Base-by-base conservation (phyloP, 2,113 vertebrate genomes). In the Scortum barcoo region DNA sequence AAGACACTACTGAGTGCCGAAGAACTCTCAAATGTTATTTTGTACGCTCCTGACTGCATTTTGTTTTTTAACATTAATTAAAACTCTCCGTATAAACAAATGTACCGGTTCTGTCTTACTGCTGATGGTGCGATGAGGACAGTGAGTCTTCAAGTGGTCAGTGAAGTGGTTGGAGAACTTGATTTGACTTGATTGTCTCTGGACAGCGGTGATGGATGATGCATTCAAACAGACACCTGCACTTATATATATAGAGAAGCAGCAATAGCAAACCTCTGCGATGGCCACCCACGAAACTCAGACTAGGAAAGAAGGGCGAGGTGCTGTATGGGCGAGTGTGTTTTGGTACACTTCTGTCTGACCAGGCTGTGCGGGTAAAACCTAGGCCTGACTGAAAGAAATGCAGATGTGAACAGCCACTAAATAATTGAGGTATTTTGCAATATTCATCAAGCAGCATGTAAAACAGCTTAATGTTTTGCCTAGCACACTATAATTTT, bases 11-110 rank as follows among this genome's bases (percentile, higher is more conserved):
- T 0, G n/a, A 77, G 53, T 22, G 10, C 60, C 62, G 17, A 38
- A 74, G n/a, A 69, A 56, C n/a, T 54, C 78, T 71, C 40, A 61
- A 33, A 53, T 6, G 17, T 57, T 76, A 42, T 87, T 90, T 86
- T 83, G 51, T 84, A 72, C 69, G 53, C 67, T 83, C 76, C 58
- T 68, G 75, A 74, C 72, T 86, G 86, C 65, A 85, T 88, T 88
- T 80, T 79, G 74, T 90, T 82, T 74, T 86, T 87, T 92, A 89
- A 90, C 79, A 76, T 63, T 84, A 70, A 93, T 89, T 92, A 94
- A 93, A 94, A 57, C 17, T 70, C 26, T 80, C 53, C 86, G 12
- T 88, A 24, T 70, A 78, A 78, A 83, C 53, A 80, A 48, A 63
- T 22, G 11, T 4, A 40, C 1, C 2, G 66, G 1, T 67, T 86